Evolutionary conservation across 1,140 invertebrate genomes (phyloP).

Genomic region (Delia radicum): DNA sequence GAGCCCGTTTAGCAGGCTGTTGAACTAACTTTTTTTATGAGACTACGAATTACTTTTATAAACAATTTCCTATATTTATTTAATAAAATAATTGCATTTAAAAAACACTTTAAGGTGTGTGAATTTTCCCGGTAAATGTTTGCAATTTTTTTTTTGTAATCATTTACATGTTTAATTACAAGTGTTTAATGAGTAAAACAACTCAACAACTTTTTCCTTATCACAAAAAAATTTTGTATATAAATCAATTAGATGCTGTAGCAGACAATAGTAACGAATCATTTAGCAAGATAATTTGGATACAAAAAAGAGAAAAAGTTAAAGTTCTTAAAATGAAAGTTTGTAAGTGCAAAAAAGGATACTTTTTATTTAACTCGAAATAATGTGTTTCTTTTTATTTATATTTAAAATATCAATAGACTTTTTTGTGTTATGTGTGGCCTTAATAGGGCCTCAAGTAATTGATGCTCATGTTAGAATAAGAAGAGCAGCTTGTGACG

Average conservation of each 20-base stretch:
- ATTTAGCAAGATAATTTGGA: not conserved
- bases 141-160: no score
- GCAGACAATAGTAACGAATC: not conserved
- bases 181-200: not conserved
- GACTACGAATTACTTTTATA: no score
- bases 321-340: conserved; percentile 6
- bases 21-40: no score
- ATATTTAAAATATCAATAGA: not conserved
- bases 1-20: no score
- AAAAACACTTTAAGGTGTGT: no score
- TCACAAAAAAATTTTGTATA: not conserved
- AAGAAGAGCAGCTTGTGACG: not conserved
- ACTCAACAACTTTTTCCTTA: not conserved
- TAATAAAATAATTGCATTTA: no score
- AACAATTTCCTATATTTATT: no score
- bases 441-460: not conserved
- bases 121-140: no score
- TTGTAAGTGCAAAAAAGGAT: conserved; percentile 2
- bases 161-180: not conserved
- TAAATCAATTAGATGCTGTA: not conserved
- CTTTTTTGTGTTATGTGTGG: not conserved
- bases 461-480: not conserved
- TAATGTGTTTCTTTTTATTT: not conserved
- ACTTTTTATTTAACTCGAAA: not conserved
- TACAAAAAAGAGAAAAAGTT: not conserved